Percentiles rank a stretch among this genome's conserved stretches.
phyloP scores from a whole-genome alignment of 2,888 invertebrate species.

The Brachycybe producta region DNA sequence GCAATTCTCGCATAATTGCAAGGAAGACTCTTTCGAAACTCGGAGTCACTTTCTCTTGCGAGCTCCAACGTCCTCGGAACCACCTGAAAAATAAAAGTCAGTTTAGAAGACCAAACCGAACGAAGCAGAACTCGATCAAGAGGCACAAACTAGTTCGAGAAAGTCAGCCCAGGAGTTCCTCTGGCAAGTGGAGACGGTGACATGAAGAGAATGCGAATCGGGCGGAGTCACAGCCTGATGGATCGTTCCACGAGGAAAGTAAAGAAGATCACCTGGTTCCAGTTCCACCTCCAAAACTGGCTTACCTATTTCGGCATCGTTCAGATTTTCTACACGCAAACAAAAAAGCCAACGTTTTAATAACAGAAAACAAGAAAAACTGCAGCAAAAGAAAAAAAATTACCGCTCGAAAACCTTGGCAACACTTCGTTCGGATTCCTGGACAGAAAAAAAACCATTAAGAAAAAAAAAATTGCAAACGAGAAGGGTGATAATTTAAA shows the following conservation, averaged over 20 bases:
- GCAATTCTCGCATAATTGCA: slow-evolving; percentile 58
- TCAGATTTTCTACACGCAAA: slow-evolving; percentile 33
- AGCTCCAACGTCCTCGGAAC: slow-evolving; percentile 59
- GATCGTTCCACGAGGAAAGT: slow-evolving; percentile 76
- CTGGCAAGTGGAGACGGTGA: slow-evolving; percentile 86
- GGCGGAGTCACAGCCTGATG: slow-evolving; percentile 70
- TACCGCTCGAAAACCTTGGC: slow-evolving; percentile 68
- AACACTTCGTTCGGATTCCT: slow-evolving; percentile 44
- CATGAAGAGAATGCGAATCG: slow-evolving; percentile 76
- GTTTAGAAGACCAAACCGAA: not conserved
- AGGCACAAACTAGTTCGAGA: slow-evolving; percentile 38
- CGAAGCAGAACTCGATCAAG: not conserved
- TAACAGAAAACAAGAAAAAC: slow-evolving; percentile 14
- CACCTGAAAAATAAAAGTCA: slow-evolving; percentile 34
- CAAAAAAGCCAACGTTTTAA: not conserved
- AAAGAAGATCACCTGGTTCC: slow-evolving; percentile 77
- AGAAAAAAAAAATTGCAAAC: not conserved
- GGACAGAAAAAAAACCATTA: not conserved
- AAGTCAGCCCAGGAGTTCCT: slow-evolving; percentile 81
- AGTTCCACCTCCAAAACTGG: slow-evolving; percentile 67
- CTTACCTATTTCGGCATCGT: slow-evolving; percentile 52
- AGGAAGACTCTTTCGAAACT: slow-evolving; percentile 66
- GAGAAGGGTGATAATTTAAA: not conserved
- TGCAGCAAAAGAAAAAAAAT: slow-evolving; percentile 47
- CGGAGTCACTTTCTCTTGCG: slow-evolving; percentile 55